Percentiles rank a stretch among this genome's conserved stretches.
These are phyloP conservation scores for Argynnis bischoffii DNA, from an alignment of 2,888 invertebrate genomes.

Conservation along the genomic window DNA sequence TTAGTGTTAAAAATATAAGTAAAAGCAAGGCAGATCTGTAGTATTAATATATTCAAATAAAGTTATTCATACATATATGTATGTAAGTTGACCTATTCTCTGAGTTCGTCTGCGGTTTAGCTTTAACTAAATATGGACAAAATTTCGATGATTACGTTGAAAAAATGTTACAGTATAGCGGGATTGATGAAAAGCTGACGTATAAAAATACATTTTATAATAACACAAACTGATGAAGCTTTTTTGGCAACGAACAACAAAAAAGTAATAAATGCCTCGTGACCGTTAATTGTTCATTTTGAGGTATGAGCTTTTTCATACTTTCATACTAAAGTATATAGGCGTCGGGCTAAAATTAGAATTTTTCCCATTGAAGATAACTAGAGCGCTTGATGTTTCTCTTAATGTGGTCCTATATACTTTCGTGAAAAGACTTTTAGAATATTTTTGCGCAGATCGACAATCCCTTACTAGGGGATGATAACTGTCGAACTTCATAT, in stretches of 20 bases:
- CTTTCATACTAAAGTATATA: slow-evolving; percentile 4
- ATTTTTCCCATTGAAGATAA: slow-evolving; percentile 18
- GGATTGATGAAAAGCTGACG: background rate
- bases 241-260: slow-evolving; percentile 2
- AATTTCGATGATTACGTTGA: too few relatives aligned
- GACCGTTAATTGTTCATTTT: slow-evolving; percentile 4
- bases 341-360: slow-evolving; percentile 9
- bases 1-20: too few relatives aligned
- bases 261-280: slow-evolving; percentile 7
- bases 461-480: background rate
- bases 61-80: too few relatives aligned
- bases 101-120: too few relatives aligned
- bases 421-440: slow-evolving; percentile 16
- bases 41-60: too few relatives aligned
- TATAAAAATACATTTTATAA: background rate
- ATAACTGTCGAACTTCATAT: background rate
- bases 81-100: too few relatives aligned
- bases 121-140: background rate
- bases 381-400: slow-evolving; percentile 13
- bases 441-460: slow-evolving; percentile 10
- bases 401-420: slow-evolving; percentile 9
- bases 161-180: too few relatives aligned
- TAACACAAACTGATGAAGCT: background rate
- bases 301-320: slow-evolving; percentile 14
- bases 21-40: too few relatives aligned